phyloP scores from a whole-genome alignment of 1,140 invertebrate genomes.

The Hylyphantes graminicola region DNA sequence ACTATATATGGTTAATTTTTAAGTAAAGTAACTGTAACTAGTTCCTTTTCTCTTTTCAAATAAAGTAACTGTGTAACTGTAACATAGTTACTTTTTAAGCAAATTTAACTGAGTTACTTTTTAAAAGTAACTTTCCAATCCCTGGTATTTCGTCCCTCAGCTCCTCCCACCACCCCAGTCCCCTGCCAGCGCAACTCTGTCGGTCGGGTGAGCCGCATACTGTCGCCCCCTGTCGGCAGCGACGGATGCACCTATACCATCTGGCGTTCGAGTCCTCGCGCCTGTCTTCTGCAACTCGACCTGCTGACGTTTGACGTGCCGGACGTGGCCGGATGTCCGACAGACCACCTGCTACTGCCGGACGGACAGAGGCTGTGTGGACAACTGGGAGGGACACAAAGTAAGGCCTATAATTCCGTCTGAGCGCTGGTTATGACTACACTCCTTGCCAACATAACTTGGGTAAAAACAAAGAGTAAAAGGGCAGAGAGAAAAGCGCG shows the following conservation, averaged over 20 bases:
- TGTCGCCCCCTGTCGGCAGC: neutral
- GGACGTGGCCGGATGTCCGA: neutral
- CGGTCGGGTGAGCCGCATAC: neutral
- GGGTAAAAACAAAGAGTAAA: too few species aligned
- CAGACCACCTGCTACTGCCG: conserved; percentile 26
- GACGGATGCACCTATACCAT: conserved; percentile 34
- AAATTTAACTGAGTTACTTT: too few species aligned
- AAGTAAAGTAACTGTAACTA: too few species aligned
- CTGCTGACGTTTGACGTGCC: conserved; percentile 23
- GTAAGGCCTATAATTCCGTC: neutral
- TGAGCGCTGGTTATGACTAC: too few species aligned
- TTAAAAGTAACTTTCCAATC: too few species aligned
- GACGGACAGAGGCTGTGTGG: conserved; percentile 41
- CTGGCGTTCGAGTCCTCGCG: conserved; percentile 6
- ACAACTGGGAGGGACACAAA: conserved; percentile 19
- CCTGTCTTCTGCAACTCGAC: conserved; percentile 36
- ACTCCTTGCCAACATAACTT: too few species aligned
- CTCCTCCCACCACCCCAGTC: neutral
- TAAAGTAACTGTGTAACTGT: too few species aligned
- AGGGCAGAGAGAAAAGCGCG: too few species aligned
- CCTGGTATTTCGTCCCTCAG: neutral
- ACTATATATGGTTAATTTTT: too few species aligned
- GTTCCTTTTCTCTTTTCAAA: too few species aligned
- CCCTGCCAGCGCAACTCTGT: neutral
- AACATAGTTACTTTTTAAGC: too few species aligned